Conservation (phyloP, 2,797 vertebrate genomes). For the Chelonia mydas region DNA sequence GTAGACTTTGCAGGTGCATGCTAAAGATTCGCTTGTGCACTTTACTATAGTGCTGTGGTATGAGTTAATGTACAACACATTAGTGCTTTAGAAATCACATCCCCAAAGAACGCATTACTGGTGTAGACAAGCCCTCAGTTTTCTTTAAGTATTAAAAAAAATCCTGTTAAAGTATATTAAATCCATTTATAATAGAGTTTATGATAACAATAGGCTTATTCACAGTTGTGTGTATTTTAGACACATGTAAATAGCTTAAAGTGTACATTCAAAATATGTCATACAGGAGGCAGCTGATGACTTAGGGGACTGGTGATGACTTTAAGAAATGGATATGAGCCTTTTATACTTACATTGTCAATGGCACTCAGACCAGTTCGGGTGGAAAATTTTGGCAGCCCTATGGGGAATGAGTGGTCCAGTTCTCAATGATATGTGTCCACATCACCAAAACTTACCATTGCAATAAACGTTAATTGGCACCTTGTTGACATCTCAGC, state of each 20-base stretch:
- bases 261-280: neutral
- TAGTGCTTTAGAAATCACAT: too few species aligned
- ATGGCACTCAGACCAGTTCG: neutral
- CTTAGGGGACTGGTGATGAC: neutral
- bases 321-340: neutral
- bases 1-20: neutral
- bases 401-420: too few species aligned
- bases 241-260: neutral
- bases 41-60: too few species aligned
- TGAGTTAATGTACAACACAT: too few species aligned
- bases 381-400: too few species aligned
- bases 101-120: too few species aligned
- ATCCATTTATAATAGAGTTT: neutral
- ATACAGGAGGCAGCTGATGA: neutral
- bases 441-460: too few species aligned
- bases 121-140: neutral
- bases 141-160: neutral
- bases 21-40: neutral
- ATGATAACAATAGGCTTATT: neutral
- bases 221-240: neutral
- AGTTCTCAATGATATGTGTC: too few species aligned
- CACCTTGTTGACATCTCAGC: too few species aligned
- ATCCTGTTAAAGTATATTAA: neutral
- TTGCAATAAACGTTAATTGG: too few species aligned
- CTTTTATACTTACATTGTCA: neutral